Conservation (phyloP, 2,888 invertebrate species). For the Xestia rhomboidea region DNA sequence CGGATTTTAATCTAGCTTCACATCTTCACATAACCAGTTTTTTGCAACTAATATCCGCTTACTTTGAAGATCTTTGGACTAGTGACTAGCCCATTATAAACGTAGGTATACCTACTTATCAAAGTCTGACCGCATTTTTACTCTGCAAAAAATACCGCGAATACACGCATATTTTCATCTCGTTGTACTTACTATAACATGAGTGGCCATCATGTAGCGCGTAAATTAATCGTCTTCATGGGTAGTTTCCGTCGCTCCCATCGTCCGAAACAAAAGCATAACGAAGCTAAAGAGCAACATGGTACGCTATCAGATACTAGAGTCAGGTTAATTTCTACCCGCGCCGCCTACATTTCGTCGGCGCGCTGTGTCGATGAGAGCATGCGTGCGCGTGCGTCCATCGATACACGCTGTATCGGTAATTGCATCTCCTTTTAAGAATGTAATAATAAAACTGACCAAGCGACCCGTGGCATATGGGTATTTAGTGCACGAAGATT, state of each 20-base stretch:
- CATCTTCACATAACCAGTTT: constrained; percentile 8
- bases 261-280: constrained; percentile 66
- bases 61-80: constrained; percentile 22
- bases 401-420: constrained; percentile 79
- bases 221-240: constrained; percentile 77
- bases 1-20: constrained; percentile 4
- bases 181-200: constrained; percentile 44
- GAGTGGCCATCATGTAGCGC: constrained; percentile 60
- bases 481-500: constrained; percentile 54
- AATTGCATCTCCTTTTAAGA: constrained; percentile 75
- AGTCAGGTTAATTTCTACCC: constrained; percentile 74
- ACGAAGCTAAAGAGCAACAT: constrained; percentile 69
- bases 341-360: constrained; percentile 81
- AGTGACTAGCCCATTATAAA: constrained; percentile 1
- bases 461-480: constrained; percentile 61
- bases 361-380: constrained; percentile 65
- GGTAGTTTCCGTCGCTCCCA: constrained; percentile 70
- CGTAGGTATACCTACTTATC: constrained; percentile 4
- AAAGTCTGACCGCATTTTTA: constrained; percentile 3
- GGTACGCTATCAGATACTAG: constrained; percentile 68
- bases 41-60: constrained; percentile 6
- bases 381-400: constrained; percentile 67
- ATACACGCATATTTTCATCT: constrained; percentile 46
- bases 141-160: constrained; percentile 37
- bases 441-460: constrained; percentile 67